Evolutionary conservation across 1,140 invertebrate species (phyloP).

Genomic region (Drosophila jambulina): DNA sequence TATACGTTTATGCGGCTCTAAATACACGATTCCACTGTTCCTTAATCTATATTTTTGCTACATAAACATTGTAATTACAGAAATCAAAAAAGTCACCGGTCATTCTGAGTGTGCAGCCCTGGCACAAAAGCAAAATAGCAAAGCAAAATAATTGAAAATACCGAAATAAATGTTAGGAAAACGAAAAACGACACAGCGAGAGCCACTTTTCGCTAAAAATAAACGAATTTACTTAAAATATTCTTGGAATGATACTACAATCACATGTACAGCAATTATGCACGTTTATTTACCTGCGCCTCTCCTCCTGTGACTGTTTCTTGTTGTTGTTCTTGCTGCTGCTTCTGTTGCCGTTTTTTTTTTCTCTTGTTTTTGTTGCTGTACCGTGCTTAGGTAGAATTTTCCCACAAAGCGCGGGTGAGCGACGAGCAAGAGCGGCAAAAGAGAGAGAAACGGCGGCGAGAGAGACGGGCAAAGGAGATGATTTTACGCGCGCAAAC

Average conservation of each 20-base stretch:
- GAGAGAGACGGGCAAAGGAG: slow-evolving; percentile 13
- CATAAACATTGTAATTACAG: slow-evolving; percentile 30
- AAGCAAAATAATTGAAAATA: slow-evolving; percentile 68
- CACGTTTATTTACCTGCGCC: slow-evolving; percentile 58
- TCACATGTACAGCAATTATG: slow-evolving; percentile 44
- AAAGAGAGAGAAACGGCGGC: slow-evolving; percentile 14
- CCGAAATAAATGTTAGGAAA: slow-evolving; percentile 71
- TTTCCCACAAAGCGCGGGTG: slow-evolving; percentile 34
- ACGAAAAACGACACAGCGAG: slow-evolving; percentile 39
- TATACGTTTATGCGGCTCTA: slow-evolving; percentile 15
- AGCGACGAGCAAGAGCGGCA: neutral
- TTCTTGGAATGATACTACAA: slow-evolving; percentile 55
- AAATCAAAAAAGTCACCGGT: slow-evolving; percentile 35
- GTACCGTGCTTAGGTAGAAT: slow-evolving; percentile 45
- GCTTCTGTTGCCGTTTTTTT: slow-evolving; percentile 9
- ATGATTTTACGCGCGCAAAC: slow-evolving; percentile 75
- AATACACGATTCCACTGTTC: slow-evolving; percentile 2
- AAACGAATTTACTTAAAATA: slow-evolving; percentile 58
- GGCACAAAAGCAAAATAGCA: slow-evolving; percentile 50
- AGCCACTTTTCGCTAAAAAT: slow-evolving; percentile 65
- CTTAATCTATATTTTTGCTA: neutral
- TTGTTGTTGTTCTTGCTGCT: slow-evolving; percentile 1
- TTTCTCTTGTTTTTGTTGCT: slow-evolving; percentile 8
- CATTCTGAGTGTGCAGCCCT: slow-evolving; percentile 61
- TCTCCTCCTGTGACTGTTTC: slow-evolving; percentile 21